phyloP scores from a whole-genome alignment of 64 coral and sea anemone species.

The Cladopsammia gracilis region DNA sequence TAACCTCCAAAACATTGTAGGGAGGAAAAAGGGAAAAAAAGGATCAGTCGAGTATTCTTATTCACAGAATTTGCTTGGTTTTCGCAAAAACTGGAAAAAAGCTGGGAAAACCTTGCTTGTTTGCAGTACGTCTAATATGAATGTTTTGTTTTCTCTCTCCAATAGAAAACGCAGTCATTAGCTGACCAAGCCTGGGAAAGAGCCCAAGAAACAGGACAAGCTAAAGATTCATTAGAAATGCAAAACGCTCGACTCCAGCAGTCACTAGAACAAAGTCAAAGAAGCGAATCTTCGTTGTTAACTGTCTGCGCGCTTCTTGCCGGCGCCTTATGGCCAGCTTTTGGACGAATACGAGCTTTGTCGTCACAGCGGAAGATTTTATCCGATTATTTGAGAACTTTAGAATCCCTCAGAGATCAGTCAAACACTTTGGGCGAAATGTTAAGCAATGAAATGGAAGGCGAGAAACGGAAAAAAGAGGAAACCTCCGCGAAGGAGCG shows the following conservation, averaged over 20 bases:
- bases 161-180: slow-evolving; percentile 92
- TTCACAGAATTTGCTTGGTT: not conserved
- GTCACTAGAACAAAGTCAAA: slow-evolving; percentile 72
- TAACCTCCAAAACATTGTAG: too few relatives aligned
- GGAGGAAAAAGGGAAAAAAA: not conserved
- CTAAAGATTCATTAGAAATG: slow-evolving; percentile 87
- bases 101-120: too few relatives aligned
- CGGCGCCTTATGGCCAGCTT: slow-evolving; percentile 94
- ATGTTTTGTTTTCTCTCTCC: not conserved
- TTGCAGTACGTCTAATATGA: too few relatives aligned
- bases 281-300: slow-evolving; percentile 72
- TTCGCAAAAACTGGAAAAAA: not conserved
- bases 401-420: slow-evolving; percentile 75
- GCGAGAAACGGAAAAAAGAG: slow-evolving; percentile 46
- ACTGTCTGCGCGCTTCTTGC: slow-evolving; percentile 89
- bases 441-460: slow-evolving; percentile 90
- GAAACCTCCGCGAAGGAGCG: not conserved
- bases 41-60: not conserved
- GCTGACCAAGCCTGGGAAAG: slow-evolving; percentile 95
- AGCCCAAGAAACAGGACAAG: slow-evolving; percentile 84
- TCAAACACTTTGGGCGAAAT: slow-evolving; percentile 88
- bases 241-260: slow-evolving; percentile 84
- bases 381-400: slow-evolving; percentile 74
- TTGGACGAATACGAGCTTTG: slow-evolving; percentile 73
- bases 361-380: slow-evolving; percentile 82